Base-by-base conservation (phyloP, 1,140 invertebrate genomes). In the Luehdorfia chinensis region DNA sequence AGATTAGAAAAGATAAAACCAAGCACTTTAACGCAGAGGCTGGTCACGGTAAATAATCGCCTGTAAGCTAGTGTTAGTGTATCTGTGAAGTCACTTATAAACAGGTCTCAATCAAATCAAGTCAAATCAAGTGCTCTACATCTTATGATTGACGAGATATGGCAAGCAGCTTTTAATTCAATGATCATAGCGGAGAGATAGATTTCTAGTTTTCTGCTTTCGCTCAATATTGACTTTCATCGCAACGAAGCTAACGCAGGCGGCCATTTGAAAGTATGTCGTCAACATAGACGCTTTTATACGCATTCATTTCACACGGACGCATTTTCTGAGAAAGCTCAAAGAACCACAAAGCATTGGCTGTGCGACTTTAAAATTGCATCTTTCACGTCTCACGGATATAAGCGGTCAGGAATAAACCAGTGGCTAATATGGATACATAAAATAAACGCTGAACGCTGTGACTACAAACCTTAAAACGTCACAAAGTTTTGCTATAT, bases 191-290 rank as follows among this genome's bases (percentile, higher is more conserved):
- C 23, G 30, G 16, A 43, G 25, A 44, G 27, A 28, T 52, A 49
- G 27, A 30, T 57, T 61, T 61, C 50, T 49, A 57, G 30, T 49
- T 55, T 47, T 34, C 32, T 30, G 55, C 46, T 52, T 47, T 50
- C 60, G 33, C 50, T 37, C 27, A 43, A 41, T 39, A 32, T 44
- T 39, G 50, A 61, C 66, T 64, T 64, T 67, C 50, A 41, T 47
- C 56, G 50, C 50, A 45, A 30, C 52, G 61, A 49, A 46, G 23
- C 44, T 46, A 53, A 66, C 47, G 57, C 41, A 51, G 50, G 49
- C 36, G 36, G 50, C 50, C 33, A 37, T 47, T 59, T 33, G 66
- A 66, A 70, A 70, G 66, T 70, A 41, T 70, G 66, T 56, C 63
- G 55, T 47, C 36, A 32, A 47, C 47, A 25, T 61, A 31, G 50